A percentile compares a stretch with the other conserved stretches of the same genome.
phyloP scores from a whole-genome alignment of 1,140 invertebrate species.

The Acromyrmex heyeri region DNA sequence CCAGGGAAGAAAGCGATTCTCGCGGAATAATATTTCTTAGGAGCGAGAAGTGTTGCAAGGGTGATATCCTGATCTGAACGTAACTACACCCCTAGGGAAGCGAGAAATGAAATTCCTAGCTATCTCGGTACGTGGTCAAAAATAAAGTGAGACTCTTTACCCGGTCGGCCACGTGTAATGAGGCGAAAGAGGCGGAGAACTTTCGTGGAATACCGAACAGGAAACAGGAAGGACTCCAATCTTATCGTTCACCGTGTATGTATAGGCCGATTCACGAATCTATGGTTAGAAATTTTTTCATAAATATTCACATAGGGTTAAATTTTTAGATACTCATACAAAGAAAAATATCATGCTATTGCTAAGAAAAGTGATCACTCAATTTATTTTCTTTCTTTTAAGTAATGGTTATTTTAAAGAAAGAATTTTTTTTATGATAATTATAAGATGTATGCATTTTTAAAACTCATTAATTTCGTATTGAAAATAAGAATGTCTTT shows the following conservation, averaged over 20 bases:
- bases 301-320: not conserved
- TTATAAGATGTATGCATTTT: too few species aligned
- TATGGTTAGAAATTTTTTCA: not conserved
- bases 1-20: constrained; percentile 52
- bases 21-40: constrained; percentile 68
- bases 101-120: constrained; percentile 75
- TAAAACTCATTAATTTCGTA: too few species aligned
- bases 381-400: too few species aligned
- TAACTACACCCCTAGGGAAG: constrained; percentile 71
- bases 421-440: too few species aligned
- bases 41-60: constrained; percentile 27
- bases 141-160: constrained; percentile 73
- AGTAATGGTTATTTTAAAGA: too few species aligned
- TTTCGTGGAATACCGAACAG: constrained; percentile 71
- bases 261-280: constrained; percentile 25
- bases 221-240: constrained; percentile 20
- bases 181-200: constrained; percentile 58
- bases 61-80: constrained; percentile 70
- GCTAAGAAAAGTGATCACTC: too few species aligned
- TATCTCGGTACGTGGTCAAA: constrained; percentile 75
- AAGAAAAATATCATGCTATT: too few species aligned
- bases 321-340: not conserved
- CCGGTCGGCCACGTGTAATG: constrained; percentile 64
- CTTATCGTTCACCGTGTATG: not conserved
- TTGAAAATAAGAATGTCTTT: too few species aligned